Evolutionary conservation across 2,797 vertebrate genomes (phyloP).

Genomic region (Meriones psammophilus): DNA sequence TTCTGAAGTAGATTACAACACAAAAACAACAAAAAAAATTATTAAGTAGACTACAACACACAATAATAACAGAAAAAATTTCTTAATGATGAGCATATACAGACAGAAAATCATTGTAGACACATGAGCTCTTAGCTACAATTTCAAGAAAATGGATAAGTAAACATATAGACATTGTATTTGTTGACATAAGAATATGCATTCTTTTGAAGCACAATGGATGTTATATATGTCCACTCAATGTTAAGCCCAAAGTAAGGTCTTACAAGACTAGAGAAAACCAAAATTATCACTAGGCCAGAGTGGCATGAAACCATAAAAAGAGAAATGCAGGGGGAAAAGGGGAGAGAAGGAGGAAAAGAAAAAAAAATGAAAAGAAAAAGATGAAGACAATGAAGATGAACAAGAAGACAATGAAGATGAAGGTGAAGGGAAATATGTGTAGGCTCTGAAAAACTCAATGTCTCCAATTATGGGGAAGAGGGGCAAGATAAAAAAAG

Average conservation of each 20-base stretch:
- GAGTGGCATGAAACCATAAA: background rate
- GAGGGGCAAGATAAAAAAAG: background rate
- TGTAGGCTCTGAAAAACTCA: too few species aligned
- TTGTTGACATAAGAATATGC: background rate
- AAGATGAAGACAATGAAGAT: background rate
- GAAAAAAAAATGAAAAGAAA: background rate
- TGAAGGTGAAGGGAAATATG: background rate
- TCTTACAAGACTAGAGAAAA: background rate
- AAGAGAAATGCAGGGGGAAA: background rate
- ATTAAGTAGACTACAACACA: too few species aligned
- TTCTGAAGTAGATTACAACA: background rate
- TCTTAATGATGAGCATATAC: background rate
- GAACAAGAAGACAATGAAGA: background rate
- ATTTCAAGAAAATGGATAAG: background rate
- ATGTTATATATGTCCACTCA: background rate
- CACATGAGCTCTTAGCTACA: background rate
- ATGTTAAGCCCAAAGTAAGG: background rate
- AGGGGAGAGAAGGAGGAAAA: background rate
- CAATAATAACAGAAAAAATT: background rate
- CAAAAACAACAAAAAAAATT: too few species aligned
- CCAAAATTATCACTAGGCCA: background rate
- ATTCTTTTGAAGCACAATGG: background rate
- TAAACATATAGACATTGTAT: background rate
- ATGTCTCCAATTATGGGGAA: background rate
- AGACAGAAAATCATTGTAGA: background rate